Evolutionary conservation across 2,797 vertebrate genomes (phyloP).

Genomic region (Botia kubotai): DNA sequence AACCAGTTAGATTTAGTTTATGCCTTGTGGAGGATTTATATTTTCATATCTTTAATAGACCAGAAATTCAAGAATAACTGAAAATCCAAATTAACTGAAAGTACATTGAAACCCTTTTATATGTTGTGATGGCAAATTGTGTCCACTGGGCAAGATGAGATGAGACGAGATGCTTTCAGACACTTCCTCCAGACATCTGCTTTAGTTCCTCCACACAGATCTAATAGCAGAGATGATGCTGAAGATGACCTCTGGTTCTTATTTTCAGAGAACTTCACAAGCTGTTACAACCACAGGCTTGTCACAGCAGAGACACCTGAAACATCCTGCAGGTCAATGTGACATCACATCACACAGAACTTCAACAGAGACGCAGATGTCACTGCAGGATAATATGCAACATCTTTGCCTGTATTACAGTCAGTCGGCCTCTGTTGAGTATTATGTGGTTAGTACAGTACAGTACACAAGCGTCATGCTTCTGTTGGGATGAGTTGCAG

Average conservation of each 20-base stretch:
- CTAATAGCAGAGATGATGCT: constrained; percentile 39
- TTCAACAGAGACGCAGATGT: no score
- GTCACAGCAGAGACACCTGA: no score
- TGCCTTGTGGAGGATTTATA: constrained; percentile 3
- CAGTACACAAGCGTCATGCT: no score
- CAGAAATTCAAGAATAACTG: neutral
- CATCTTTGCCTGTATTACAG: no score
- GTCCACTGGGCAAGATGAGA: neutral
- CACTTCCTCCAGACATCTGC: constrained; percentile 32
- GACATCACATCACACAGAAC: constrained; percentile 39
- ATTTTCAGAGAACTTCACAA: constrained; percentile 47
- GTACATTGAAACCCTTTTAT: constrained; percentile 22
- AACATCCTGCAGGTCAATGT: constrained; percentile 44
- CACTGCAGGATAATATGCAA: no score
- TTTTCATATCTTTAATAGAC: neutral
- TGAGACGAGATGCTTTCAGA: neutral
- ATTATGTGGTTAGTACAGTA: no score
- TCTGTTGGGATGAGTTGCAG: no score
- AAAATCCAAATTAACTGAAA: constrained; percentile 2
- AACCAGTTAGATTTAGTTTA: no score
- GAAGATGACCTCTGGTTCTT: constrained; percentile 56
- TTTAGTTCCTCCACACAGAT: constrained; percentile 40
- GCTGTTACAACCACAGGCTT: constrained; percentile 6
- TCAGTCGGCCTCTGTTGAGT: no score
- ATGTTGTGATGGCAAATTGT: constrained; percentile 15